Evolutionary conservation across 2,797 vertebrate species (phyloP).

Genomic region (Halcyon leucocephala): DNA sequence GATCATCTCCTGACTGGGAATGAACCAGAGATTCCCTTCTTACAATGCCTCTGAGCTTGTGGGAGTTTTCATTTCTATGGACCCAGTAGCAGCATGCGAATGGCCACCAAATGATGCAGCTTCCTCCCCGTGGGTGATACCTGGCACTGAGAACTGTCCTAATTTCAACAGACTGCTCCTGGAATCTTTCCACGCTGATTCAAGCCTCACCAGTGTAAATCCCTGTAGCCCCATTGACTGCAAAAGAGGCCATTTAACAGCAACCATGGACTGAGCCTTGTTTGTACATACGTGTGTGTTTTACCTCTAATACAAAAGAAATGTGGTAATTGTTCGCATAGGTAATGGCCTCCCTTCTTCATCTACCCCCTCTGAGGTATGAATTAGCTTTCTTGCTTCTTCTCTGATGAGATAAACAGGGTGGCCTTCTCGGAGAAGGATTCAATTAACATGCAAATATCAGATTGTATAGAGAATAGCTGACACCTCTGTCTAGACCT

Average conservation of each 20-base stretch:
- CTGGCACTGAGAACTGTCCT: background rate
- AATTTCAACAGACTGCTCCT: background rate
- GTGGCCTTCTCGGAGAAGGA: conserved; percentile 1
- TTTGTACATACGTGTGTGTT: fast-evolving
- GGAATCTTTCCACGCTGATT: background rate
- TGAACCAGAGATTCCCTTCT: background rate
- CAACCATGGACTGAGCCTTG: background rate
- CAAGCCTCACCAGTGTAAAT: background rate
- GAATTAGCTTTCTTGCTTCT: conserved; percentile 42
- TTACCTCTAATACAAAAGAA: background rate
- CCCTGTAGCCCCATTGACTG: background rate
- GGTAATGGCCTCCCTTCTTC: background rate
- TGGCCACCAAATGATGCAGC: fast-evolving
- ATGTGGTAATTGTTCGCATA: background rate
- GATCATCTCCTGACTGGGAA: background rate
- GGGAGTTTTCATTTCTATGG: background rate
- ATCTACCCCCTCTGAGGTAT: background rate
- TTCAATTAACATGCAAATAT: conserved; percentile 74
- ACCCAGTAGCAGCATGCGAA: fast-evolving
- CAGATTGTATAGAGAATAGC: conserved; percentile 8
- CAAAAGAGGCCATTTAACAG: background rate
- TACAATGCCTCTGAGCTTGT: background rate
- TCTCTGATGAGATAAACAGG: conserved; percentile 49
- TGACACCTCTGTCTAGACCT: conserved; percentile 54
- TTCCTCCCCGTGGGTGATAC: fast-evolving